Percentiles rank a stretch among this genome's conserved stretches.
Evolutionary conservation across 2,888 invertebrate genomes (phyloP).

Genomic region (Drosophila paracracens): DNA sequence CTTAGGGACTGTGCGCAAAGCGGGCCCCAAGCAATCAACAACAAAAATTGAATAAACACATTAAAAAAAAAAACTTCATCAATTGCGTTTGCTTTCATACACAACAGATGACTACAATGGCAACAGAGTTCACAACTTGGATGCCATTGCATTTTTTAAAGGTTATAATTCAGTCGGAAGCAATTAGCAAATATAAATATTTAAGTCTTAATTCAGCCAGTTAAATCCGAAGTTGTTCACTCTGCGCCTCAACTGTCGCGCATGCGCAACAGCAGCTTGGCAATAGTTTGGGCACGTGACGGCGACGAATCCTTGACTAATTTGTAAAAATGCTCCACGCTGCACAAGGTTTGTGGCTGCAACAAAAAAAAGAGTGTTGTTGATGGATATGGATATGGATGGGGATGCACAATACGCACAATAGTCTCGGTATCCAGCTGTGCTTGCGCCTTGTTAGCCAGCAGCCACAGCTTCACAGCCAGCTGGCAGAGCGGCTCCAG

Average conservation of each 20-base stretch:
- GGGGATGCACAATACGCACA: slow-evolving; percentile 52
- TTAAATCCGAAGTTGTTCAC: slow-evolving; percentile 23
- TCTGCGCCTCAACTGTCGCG: slow-evolving; percentile 61
- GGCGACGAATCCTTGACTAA: slow-evolving; percentile 66
- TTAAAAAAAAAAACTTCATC: slow-evolving; percentile 31
- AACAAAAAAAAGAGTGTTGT: not conserved
- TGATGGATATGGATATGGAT: not conserved
- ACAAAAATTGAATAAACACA: slow-evolving; percentile 55
- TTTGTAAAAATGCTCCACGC: slow-evolving; percentile 73
- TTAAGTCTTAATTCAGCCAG: slow-evolving; percentile 55
- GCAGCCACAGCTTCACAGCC: slow-evolving; percentile 92
- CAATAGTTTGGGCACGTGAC: slow-evolving; percentile 62
- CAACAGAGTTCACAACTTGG: not conserved
- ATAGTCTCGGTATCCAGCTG: slow-evolving; percentile 86
- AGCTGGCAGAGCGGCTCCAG: slow-evolving; percentile 88
- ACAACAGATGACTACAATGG: not conserved
- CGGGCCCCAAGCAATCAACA: slow-evolving; percentile 52
- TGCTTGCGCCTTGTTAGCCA: slow-evolving; percentile 89
- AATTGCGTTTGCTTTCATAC: slow-evolving; percentile 3
- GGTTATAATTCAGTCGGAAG: slow-evolving; percentile 21
- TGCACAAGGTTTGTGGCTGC: slow-evolving; percentile 74
- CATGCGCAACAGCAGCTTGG: slow-evolving; percentile 67
- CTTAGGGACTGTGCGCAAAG: slow-evolving; percentile 17
- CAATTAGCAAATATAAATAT: slow-evolving; percentile 35
- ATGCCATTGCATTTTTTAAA: not conserved